Evolutionary conservation across 2,888 invertebrate species (phyloP).

Genomic region (Ochropacha duplaris): DNA sequence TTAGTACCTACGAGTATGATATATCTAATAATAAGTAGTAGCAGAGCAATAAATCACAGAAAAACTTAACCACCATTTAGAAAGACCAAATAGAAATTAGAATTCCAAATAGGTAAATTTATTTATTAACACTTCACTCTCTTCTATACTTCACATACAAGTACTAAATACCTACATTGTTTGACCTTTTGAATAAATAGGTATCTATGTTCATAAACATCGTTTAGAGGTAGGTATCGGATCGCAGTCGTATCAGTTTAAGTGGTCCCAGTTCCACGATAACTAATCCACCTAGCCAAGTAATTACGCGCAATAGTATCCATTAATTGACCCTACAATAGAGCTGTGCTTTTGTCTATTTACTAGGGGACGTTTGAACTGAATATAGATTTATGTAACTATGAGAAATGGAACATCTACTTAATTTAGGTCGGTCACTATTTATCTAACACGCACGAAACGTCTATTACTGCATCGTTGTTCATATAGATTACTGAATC

Average conservation of each 20-base stretch:
- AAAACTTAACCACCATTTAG: too few relatives aligned
- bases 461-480: too few relatives aligned
- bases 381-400: background rate
- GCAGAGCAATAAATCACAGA: too few relatives aligned
- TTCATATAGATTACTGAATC: background rate
- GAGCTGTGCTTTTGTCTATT: background rate
- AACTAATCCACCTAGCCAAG: background rate
- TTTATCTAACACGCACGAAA: constrained; percentile 6
- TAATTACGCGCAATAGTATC: background rate
- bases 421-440: background rate
- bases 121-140: too few relatives aligned
- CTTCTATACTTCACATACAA: background rate
- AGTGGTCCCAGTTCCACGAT: background rate
- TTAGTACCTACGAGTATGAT: too few relatives aligned
- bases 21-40: too few relatives aligned
- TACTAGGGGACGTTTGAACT: background rate
- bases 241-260: constrained; percentile 7
- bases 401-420: background rate
- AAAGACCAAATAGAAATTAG: too few relatives aligned
- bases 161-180: background rate
- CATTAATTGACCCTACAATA: background rate
- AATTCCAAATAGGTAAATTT: too few relatives aligned
- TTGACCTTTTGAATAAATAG: background rate
- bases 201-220: background rate
- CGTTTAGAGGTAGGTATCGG: constrained; percentile 13